These are phyloP conservation scores for Gila robusta DNA, from an alignment of 2,797 vertebrate genomes.

Conservation along the genomic window DNA sequence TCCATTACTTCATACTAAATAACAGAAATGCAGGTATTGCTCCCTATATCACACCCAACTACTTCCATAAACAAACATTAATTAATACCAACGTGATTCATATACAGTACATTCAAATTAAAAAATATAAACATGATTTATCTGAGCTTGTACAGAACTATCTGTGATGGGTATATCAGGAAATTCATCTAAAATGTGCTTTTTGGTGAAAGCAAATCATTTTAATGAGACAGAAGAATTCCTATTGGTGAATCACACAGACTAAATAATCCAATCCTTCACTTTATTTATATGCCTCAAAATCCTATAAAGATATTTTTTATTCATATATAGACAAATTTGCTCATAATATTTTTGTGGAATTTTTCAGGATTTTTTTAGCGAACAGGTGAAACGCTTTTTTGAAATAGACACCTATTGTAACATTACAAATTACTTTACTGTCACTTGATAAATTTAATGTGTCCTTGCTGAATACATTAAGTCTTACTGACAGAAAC, in stretches of 20 bases:
- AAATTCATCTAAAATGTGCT: background rate
- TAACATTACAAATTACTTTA: background rate
- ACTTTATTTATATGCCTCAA: background rate
- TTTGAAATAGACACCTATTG: background rate
- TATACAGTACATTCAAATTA: background rate
- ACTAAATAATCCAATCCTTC: background rate
- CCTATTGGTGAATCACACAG: background rate
- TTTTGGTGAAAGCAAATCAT: constrained; percentile 21
- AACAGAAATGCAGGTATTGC: background rate
- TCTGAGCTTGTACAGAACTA: background rate
- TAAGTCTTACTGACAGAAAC: background rate
- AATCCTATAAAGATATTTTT: background rate
- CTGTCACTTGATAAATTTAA: background rate
- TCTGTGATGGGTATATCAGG: background rate
- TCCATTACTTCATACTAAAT: background rate
- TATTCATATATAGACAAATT: background rate
- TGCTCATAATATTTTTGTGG: no score
- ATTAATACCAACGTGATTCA: background rate
- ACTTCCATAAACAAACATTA: background rate
- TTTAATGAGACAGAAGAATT: constrained; percentile 5
- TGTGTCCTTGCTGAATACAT: background rate
- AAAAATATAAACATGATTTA: background rate
- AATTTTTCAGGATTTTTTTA: no score
- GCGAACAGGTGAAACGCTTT: background rate
- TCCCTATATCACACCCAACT: background rate